Conservation (phyloP, 2,888 invertebrate species). For the Plebejus anna region DNA sequence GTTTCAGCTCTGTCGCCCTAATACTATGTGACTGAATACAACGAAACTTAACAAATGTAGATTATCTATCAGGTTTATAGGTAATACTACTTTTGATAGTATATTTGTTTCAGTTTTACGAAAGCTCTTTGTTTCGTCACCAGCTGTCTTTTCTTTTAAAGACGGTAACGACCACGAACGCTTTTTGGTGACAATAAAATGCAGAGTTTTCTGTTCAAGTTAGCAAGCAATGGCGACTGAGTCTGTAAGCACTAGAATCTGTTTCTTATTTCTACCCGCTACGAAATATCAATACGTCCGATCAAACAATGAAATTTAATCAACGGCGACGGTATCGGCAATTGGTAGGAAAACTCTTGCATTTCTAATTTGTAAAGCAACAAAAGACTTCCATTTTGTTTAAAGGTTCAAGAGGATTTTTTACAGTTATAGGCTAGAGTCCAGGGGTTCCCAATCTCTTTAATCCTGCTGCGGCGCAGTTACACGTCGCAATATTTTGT, state of each 20-base stretch:
- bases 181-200: background rate
- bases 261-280: constrained; percentile 17
- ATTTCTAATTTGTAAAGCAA: background rate
- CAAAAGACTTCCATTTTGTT: background rate
- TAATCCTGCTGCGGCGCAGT: too few relatives aligned
- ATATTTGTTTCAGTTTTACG: background rate
- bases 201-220: background rate
- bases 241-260: background rate
- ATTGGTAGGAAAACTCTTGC: background rate
- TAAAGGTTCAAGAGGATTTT: background rate
- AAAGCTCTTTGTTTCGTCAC: background rate
- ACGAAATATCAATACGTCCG: background rate
- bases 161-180: background rate
- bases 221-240: background rate
- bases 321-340: background rate
- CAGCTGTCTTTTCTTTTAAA: background rate
- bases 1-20: background rate
- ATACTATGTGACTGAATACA: background rate
- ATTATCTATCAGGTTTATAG: too few relatives aligned
- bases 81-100: too few relatives aligned
- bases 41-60: background rate
- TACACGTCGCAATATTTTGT: too few relatives aligned
- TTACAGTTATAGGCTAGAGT: background rate
- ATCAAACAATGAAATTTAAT: constrained; percentile 11
- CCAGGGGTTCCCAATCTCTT: too few relatives aligned